Conservation (phyloP, 2,797 vertebrate species). For the Sebastiscus tertius region DNA sequence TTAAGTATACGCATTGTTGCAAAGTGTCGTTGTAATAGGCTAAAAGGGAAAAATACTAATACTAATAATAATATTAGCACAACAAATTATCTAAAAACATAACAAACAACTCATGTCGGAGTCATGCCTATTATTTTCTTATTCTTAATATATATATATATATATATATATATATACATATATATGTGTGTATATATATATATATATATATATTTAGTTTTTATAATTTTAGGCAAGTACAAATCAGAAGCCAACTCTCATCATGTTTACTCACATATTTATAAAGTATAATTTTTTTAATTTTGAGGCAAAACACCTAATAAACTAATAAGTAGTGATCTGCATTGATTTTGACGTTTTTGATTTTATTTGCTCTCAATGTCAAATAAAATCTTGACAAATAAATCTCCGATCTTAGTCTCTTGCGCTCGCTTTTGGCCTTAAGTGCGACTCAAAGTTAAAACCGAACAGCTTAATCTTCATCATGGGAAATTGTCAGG, state of each 20-base stretch:
- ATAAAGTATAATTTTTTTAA: neutral
- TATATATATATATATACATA: too few species aligned
- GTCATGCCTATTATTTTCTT: neutral
- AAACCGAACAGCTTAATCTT: neutral
- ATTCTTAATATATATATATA: neutral
- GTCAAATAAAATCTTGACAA: neutral
- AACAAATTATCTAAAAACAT: neutral
- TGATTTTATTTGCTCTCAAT: neutral
- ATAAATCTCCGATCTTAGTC: neutral
- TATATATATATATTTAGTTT: neutral
- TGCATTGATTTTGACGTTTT: rapidly evolving
- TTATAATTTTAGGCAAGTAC: neutral
- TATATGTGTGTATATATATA: too few species aligned
- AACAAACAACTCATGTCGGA: neutral
- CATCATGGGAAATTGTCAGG: neutral
- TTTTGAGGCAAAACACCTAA: neutral
- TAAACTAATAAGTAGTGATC: neutral
- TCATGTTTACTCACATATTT: neutral
- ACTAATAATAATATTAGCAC: neutral
- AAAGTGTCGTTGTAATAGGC: neutral
- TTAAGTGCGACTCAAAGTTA: neutral
- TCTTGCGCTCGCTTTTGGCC: neutral
- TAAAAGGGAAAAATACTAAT: neutral
- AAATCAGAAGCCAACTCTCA: neutral
- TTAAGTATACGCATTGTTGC: neutral